Conservation (phyloP, 1,140 invertebrate genomes). For the Diplogasteroides magnus region DNA sequence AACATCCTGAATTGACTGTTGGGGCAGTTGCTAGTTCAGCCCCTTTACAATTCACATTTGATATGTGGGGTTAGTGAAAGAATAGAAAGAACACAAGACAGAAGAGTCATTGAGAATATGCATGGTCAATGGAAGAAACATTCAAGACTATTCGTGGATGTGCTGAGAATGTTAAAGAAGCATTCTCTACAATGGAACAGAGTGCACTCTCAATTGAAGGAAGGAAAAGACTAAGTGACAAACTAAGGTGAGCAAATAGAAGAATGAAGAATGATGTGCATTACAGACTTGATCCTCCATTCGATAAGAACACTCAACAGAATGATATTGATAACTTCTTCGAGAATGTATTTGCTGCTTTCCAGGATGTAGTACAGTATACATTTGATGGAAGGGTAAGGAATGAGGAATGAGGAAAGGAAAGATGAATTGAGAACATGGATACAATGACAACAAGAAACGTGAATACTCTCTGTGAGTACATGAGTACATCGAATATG, state of each 20-base stretch:
- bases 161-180: not conserved
- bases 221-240: too few relatives aligned
- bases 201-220: constrained; percentile 27
- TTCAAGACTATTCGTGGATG: constrained; percentile 17
- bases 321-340: constrained; percentile 31
- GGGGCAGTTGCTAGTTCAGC: constrained; percentile 62
- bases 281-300: constrained; percentile 26
- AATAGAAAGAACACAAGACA: not conserved
- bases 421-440: too few relatives aligned
- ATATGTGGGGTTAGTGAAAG: constrained; percentile 63
- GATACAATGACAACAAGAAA: too few relatives aligned
- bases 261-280: too few relatives aligned
- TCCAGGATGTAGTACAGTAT: constrained; percentile 33
- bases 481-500: too few relatives aligned
- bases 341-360: constrained; percentile 22
- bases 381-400: constrained; percentile 32
- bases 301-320: constrained; percentile 9
- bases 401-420: constrained; percentile 10
- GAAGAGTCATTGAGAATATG: constrained; percentile 18
- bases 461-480: too few relatives aligned
- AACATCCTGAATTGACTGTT: constrained; percentile 80
- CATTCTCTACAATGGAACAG: not conserved
- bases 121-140: constrained; percentile 22
- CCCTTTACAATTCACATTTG: constrained; percentile 55
- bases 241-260: too few relatives aligned